phyloP scores from a whole-genome alignment of 2,113 vertebrate species.

The Euleptes europaea region DNA sequence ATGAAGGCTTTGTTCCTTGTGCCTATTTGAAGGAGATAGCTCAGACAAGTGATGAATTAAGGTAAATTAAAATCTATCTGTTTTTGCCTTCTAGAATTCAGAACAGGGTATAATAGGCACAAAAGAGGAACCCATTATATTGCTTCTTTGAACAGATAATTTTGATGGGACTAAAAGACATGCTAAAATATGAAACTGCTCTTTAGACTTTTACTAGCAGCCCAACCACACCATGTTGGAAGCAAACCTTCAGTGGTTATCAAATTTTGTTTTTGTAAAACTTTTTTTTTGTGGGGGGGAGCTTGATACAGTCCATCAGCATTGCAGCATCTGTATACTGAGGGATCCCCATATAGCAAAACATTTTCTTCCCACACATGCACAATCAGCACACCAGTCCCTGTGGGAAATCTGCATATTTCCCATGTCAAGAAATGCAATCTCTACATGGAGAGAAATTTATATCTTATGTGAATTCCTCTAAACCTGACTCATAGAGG shows the following conservation, averaged over 20 bases:
- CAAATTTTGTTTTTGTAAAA: neutral
- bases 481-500: neutral
- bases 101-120: neutral
- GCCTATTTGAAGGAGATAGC: slow-evolving; percentile 37
- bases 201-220: neutral
- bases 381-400: neutral
- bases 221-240: neutral
- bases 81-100: neutral
- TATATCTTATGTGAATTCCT: neutral
- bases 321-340: neutral
- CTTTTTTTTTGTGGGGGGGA: neutral
- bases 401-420: neutral
- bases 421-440: neutral
- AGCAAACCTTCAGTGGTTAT: neutral
- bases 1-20: slow-evolving; percentile 43
- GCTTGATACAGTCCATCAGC: neutral
- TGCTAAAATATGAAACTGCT: neutral
- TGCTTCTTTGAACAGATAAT: neutral
- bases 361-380: neutral
- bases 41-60: slow-evolving; percentile 33
- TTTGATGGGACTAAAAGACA: neutral
- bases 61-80: slow-evolving; percentile 32
- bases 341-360: neutral
- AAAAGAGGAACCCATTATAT: neutral
- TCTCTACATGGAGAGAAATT: no score